A percentile compares a stretch with the other conserved stretches of the same genome.
Conservation (phyloP, 1,140 invertebrate genomes). For the Megalopta genalis region DNA sequence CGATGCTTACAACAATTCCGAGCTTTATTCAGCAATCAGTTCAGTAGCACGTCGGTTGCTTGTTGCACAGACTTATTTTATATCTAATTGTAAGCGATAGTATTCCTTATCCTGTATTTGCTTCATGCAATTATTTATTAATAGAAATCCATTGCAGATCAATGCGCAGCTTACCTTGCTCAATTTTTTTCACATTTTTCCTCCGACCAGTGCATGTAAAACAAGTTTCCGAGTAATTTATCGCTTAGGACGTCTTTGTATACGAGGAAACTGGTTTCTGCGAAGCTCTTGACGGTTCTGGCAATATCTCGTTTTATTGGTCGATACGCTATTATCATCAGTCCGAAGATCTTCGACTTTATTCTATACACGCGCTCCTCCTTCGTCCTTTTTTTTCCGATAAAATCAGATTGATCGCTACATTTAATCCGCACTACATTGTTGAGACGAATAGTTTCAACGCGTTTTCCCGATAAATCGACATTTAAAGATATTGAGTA, state of each 20-base stretch:
- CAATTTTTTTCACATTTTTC: not conserved
- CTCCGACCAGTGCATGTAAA: not conserved
- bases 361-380: not conserved
- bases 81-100: too few relatives aligned
- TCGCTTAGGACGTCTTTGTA: not conserved
- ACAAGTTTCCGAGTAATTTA: not conserved
- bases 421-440: not conserved
- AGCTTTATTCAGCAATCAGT: too few relatives aligned
- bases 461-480: not conserved
- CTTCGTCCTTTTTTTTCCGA: not conserved
- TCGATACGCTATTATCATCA: not conserved
- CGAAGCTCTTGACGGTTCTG: not conserved
- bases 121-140: too few relatives aligned
- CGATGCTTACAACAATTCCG: too few relatives aligned
- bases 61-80: too few relatives aligned
- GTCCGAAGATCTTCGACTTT: not conserved
- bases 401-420: not conserved
- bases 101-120: too few relatives aligned
- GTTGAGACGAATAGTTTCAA: not conserved
- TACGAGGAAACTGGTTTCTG: not conserved
- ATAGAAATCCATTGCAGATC: too few relatives aligned
- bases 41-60: too few relatives aligned
- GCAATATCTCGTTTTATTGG: not conserved
- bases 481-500: not conserved
- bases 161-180: not conserved